Evolutionary conservation across 2,888 invertebrate species (phyloP).

Genomic region (Monochamus alternatus): DNA sequence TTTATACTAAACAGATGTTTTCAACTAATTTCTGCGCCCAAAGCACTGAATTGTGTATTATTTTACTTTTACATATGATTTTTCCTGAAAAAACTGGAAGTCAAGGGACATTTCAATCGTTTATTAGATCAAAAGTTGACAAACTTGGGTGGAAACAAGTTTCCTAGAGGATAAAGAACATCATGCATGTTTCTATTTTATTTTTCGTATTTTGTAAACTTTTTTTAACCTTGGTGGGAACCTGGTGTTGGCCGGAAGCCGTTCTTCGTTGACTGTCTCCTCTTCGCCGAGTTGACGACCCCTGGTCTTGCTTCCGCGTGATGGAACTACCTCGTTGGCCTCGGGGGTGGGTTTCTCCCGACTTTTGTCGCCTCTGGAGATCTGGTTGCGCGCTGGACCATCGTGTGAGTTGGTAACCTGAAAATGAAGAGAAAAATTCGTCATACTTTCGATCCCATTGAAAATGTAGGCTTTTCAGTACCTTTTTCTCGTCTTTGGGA

Average conservation of each 20-base stretch:
- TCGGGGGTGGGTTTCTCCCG: conserved; percentile 72
- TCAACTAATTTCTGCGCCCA: no score
- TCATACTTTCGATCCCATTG: background rate
- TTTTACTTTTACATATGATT: background rate
- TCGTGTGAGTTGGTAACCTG: conserved; percentile 74
- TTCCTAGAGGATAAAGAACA: conserved; percentile 14
- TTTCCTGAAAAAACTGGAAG: conserved; percentile 22
- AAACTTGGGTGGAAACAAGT: conserved; percentile 16
- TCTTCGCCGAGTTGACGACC: conserved; percentile 69
- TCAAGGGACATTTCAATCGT: conserved; percentile 17
- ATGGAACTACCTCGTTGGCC: conserved; percentile 80
- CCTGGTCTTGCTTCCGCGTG: conserved; percentile 58
- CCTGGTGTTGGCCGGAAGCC: conserved; percentile 88
- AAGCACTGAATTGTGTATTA: no score
- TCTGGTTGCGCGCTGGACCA: conserved; percentile 74
- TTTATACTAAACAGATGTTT: background rate
- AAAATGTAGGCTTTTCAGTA: conserved; percentile 14
- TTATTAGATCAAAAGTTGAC: conserved; percentile 27
- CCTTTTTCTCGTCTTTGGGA: conserved; percentile 61
- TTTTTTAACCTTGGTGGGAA: conserved; percentile 64
- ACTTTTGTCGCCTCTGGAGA: conserved; percentile 62
- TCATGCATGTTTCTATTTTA: conserved; percentile 16
- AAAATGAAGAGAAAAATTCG: conserved; percentile 16
- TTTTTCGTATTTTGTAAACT: conserved; percentile 23
- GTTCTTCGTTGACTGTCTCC: conserved; percentile 74